Base-by-base conservation (phyloP, 2,113 vertebrate genomes). In the Camelus bactrianus region DNA sequence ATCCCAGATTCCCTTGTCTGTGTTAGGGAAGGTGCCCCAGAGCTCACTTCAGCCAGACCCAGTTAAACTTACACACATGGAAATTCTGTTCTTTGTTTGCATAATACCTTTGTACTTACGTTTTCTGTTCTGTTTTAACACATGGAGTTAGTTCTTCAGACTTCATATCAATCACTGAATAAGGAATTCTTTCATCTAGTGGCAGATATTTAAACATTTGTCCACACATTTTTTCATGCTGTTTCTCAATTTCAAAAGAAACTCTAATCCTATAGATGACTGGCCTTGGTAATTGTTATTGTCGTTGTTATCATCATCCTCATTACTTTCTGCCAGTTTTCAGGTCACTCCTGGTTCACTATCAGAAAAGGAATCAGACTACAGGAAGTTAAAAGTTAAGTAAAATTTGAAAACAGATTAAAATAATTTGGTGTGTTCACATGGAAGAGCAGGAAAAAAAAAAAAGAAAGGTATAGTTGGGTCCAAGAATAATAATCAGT, bases 161-260 rank as follows among this genome's bases (percentile, higher is more conserved):
- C 72, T 91, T 94, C 85, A 56, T 97, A 97, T 96, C 96, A 96
- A 97, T 96, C 96, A 97, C 62, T 13, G 54, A 73, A 94, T 48
- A 69, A 92, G 84, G 94, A 96, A 94, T 93, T 96, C 97, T 97
- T 97, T 98, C 92, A 97, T 97, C 96, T 96, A 67, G 30, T 91
- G 87, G 62, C 83, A 77, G 95, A 95, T 96, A 97, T 95, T 97
- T 97, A 97, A 97, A 97, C 97, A 97, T 96, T 97, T 95, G 84
- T 95, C 96, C 95, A 96, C 32, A 84, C 65, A 72, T 56, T 58
- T 93, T 86, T 96, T 90, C 72, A 67, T 87, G 70, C 50, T 86
- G 54, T 82, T 97, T 50, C 42, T 89, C 80, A 70, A 42, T 96
- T 98, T 96, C 93, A 92, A 93, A 95, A 88, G 96, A 96, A 95